Percentiles rank a stretch among this genome's conserved stretches.
Conservation (phyloP, 2,797 vertebrate genomes). For the Sebastes taczanowskii region DNA sequence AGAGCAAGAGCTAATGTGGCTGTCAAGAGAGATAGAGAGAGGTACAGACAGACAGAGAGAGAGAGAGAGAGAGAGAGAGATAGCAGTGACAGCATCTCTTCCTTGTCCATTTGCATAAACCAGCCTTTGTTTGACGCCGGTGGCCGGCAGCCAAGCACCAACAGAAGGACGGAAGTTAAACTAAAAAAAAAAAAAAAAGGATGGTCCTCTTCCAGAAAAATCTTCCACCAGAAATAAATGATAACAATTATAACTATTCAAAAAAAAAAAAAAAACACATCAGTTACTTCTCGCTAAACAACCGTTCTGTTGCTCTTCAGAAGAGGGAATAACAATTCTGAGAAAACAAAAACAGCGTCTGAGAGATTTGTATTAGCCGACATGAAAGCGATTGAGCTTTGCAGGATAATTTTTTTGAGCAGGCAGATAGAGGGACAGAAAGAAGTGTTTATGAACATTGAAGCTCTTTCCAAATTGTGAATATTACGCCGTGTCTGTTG, state of each 20-base stretch:
- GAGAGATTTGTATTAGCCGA: slow-evolving; percentile 72
- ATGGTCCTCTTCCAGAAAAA: slow-evolving; percentile 82
- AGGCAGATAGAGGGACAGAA: slow-evolving; percentile 47
- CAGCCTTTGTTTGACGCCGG: slow-evolving; percentile 85
- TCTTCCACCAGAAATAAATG: slow-evolving; percentile 76
- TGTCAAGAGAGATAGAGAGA: slow-evolving; percentile 71
- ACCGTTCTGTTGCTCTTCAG: slow-evolving; percentile 54
- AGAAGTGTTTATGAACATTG: slow-evolving; percentile 65
- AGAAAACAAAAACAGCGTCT: slow-evolving; percentile 53
- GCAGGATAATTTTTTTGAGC: slow-evolving; percentile 57
- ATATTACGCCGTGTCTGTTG: slow-evolving; percentile 70
- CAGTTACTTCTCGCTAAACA: slow-evolving; percentile 62
- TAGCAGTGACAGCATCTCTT: slow-evolving; percentile 72
- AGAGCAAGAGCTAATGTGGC: slow-evolving; percentile 70
- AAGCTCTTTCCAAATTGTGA: slow-evolving; percentile 70
- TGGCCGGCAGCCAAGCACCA: slow-evolving; percentile 84
- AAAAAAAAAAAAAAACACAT: slow-evolving; percentile 53
- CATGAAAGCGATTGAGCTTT: slow-evolving; percentile 69
- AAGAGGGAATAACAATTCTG: slow-evolving; percentile 63
- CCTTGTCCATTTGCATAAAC: slow-evolving; percentile 85
- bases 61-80: slow-evolving; percentile 21
- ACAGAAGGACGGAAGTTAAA: slow-evolving; percentile 88
- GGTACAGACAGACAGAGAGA: slow-evolving; percentile 52
- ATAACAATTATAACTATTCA: slow-evolving; percentile 77
- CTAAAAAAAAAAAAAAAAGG: slow-evolving; percentile 81